Percentiles rank a stretch among this genome's conserved stretches.
phyloP scores from a whole-genome alignment of 2,888 invertebrate species.

The Panorpa germanica region DNA sequence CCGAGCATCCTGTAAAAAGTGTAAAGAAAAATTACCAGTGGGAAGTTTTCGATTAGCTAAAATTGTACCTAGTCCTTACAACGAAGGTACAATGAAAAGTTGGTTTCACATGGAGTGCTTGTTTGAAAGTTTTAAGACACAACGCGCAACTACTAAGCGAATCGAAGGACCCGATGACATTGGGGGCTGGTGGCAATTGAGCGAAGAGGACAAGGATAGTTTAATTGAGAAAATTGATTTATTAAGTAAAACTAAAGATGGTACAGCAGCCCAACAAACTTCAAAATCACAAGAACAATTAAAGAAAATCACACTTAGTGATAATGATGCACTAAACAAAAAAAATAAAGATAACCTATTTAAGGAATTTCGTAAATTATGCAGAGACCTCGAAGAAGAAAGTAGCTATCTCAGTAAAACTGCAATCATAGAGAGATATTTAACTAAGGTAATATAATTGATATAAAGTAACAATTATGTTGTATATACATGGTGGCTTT shows the following conservation, averaged over 20 bases:
- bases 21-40: slow-evolving; percentile 58
- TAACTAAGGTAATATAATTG: slow-evolving; percentile 28
- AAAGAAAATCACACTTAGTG: slow-evolving; percentile 7
- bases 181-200: slow-evolving; percentile 51
- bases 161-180: slow-evolving; percentile 64
- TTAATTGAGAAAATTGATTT: slow-evolving; percentile 23
- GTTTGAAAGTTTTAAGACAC: slow-evolving; percentile 59
- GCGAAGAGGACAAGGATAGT: slow-evolving; percentile 42
- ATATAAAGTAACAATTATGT: slow-evolving; percentile 14
- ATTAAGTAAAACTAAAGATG: not conserved
- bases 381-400: slow-evolving; percentile 56
- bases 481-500: slow-evolving; percentile 1
- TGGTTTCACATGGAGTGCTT: slow-evolving; percentile 71
- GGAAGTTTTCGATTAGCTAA: slow-evolving; percentile 61
- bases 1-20: slow-evolving; percentile 69
- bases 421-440: slow-evolving; percentile 43
- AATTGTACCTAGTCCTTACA: slow-evolving; percentile 55
- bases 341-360: slow-evolving; percentile 48
- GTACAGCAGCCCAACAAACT: slow-evolving; percentile 1
- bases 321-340: slow-evolving; percentile 7
- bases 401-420: slow-evolving; percentile 72
- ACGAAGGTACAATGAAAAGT: slow-evolving; percentile 58
- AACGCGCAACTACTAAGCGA: slow-evolving; percentile 62
- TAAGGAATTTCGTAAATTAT: slow-evolving; percentile 55
- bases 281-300: not conserved